Evolutionary conservation across 2,888 invertebrate species (phyloP).

Genomic region (Eremobia ochroleuca): DNA sequence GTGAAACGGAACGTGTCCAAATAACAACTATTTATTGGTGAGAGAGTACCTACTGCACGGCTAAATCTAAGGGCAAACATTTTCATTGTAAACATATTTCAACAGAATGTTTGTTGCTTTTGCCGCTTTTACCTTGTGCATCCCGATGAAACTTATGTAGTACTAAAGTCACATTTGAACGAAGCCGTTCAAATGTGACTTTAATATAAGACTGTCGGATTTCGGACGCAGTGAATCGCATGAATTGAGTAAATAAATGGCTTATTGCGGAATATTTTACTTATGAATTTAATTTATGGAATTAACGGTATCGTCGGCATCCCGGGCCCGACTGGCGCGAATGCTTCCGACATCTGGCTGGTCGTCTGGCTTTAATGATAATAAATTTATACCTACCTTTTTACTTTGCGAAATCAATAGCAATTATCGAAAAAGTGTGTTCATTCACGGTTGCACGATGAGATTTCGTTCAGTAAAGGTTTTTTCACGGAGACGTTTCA

Average conservation of each 20-base stretch:
- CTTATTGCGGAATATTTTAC: conserved; percentile 8
- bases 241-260: conserved; percentile 2
- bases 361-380: not conserved
- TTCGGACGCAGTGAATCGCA: not conserved
- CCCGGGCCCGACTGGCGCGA: not conserved
- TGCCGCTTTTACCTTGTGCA: conserved; percentile 28
- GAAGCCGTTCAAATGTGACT: conserved; percentile 15
- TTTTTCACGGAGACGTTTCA: not conserved
- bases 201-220: conserved; percentile 3
- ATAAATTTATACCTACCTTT: not conserved
- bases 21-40: conserved; percentile 66
- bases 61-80: conserved; percentile 52
- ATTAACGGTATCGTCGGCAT: not conserved
- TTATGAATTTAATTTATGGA: conserved; percentile 18
- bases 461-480: not conserved
- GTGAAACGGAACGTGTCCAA: conserved; percentile 66
- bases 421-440: not conserved
- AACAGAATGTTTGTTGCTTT: conserved; percentile 19
- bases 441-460: not conserved
- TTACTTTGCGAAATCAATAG: conserved; percentile 10
- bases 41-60: conserved; percentile 57
- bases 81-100: conserved; percentile 43
- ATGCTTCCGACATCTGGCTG: not conserved
- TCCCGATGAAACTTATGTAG: conserved; percentile 9
- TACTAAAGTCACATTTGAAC: too few species aligned